Conservation (phyloP, 2,113 vertebrate genomes). For the Sinocyclocheilus rhinocerous region DNA sequence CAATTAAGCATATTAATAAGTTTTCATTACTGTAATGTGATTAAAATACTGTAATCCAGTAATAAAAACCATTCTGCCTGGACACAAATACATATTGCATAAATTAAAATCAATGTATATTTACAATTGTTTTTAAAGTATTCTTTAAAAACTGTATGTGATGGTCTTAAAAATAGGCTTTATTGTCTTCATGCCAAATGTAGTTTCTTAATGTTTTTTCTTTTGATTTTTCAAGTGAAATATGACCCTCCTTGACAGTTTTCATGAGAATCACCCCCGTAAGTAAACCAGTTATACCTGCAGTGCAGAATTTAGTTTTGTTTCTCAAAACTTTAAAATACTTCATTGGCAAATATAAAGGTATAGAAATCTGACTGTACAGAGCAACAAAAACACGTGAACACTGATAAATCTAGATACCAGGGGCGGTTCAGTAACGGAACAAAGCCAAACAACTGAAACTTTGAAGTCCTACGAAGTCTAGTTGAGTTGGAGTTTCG, state of each 20-base stretch:
- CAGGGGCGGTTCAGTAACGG: constrained; percentile 81
- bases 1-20: neutral
- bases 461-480: constrained; percentile 80
- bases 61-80: neutral
- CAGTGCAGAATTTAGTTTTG: constrained; percentile 93
- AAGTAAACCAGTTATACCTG: constrained; percentile 90
- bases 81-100: neutral
- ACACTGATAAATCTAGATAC: constrained; percentile 83
- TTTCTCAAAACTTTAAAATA: constrained; percentile 97
- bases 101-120: neutral
- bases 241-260: neutral
- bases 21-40: neutral
- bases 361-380: constrained; percentile 96
- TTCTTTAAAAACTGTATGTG: neutral
- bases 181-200: neutral
- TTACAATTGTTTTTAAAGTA: neutral
- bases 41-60: neutral
- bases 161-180: neutral
- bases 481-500: constrained; percentile 56
- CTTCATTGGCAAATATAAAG: constrained; percentile 88
- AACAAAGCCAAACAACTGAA: constrained; percentile 65
- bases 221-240: constrained; percentile 11
- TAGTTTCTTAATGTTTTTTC: neutral
- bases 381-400: constrained; percentile 83
- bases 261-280: constrained; percentile 5